Base-by-base conservation (phyloP, 1,140 invertebrate genomes). In the Macrobrachium rosenbergii region DNA sequence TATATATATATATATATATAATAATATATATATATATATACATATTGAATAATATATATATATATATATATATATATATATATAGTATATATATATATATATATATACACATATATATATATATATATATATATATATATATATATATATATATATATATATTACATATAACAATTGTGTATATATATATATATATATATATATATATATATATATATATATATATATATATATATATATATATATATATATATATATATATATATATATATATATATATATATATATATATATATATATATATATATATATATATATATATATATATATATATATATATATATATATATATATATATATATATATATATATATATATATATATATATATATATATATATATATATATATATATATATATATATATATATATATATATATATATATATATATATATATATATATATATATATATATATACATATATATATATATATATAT, bases 141-240 rank as follows among this genome's bases (percentile, higher is more conserved):
- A n/a, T n/a, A n/a, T n/a, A n/a, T n/a, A n/a, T n/a, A n/a, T n/a
- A n/a, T n/a, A n/a, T n/a, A n/a, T n/a, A n/a, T n/a, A n/a, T n/a
- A n/a, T n/a, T n/a, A n/a, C n/a, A n/a, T n/a, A n/a, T n/a, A n/a
- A n/a, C n/a, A n/a, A n/a, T n/a, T n/a, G n/a, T n/a, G n/a, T n/a
- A 17, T 78, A 6, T 37, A 37, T 52, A 52, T 45, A 2, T 52
- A 78, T 52, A 78, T 78, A 7, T 78, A 52, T 19, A 7, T 52
- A 59, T 78, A 78, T 78, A 78, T 78, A 78, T 45, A 78, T 78
- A 78, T 78, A n/a, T 78, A 78, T 78, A 78, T 78, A 78, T 78
- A 59, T 78, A 59, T 78, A 59, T 58, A 59, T 78, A 78, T 59
- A 78, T 78, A 78, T 78, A 78, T 78, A n/a, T 78, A 59, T 78